phyloP scores from a whole-genome alignment of 2,113 vertebrate genomes.

The Axis porcinus region DNA sequence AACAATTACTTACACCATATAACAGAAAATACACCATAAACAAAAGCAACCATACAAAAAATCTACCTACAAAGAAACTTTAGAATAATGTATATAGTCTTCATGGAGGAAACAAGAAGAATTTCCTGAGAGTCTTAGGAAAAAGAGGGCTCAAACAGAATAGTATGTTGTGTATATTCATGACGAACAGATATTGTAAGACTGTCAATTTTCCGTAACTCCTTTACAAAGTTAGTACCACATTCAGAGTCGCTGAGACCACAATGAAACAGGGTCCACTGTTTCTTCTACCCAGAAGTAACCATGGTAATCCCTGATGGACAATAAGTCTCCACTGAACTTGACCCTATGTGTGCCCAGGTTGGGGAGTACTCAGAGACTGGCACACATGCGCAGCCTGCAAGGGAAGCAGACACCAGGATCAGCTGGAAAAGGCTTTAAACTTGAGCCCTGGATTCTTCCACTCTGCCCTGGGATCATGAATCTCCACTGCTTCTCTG shows the following conservation, averaged over 20 bases:
- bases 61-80: neutral
- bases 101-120: neutral
- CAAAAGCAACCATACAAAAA: neutral
- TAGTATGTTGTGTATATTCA: neutral
- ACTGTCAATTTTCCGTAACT: neutral
- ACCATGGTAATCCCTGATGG: neutral
- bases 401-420: neutral
- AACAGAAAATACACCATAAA: neutral
- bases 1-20: fast-evolving
- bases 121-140: neutral
- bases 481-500: neutral
- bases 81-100: neutral
- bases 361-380: neutral
- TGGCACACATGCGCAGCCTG: neutral
- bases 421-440: neutral
- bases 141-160: neutral
- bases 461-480: neutral
- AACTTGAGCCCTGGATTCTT: neutral
- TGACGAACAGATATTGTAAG: neutral
- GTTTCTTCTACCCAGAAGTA: neutral
- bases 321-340: neutral
- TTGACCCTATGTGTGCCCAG: neutral
- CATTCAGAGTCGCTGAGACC: neutral
- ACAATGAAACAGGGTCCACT: neutral
- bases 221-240: neutral